Evolutionary conservation across 2,797 vertebrate species (phyloP).

Genomic region (Octomys mimax): DNA sequence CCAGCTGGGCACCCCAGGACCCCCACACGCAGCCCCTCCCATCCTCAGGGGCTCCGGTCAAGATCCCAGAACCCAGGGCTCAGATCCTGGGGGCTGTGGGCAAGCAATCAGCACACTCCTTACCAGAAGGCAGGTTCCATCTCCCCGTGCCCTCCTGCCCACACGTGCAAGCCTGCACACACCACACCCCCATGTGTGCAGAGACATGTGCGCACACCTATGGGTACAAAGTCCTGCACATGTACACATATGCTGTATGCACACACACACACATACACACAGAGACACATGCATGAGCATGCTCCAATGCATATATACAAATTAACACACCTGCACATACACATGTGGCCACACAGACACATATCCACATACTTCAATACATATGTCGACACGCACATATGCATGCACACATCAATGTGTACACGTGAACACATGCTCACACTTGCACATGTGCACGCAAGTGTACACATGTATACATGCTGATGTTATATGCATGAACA

Average conservation of each 20-base stretch:
- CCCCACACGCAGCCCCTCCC: too few species aligned
- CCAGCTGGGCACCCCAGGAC: not conserved
- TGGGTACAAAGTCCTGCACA: not conserved
- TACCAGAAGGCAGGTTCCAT: not conserved
- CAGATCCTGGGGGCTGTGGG: not conserved
- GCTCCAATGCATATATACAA: not conserved
- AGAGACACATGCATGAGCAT: too few species aligned
- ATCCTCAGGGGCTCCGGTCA: rapidly evolving
- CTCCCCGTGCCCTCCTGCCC: not conserved
- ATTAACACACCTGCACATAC: not conserved
- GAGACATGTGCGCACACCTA: not conserved
- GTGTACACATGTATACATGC: not conserved
- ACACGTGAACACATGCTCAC: not conserved
- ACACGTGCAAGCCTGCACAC: rapidly evolving
- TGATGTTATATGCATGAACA: not conserved
- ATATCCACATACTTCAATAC: not conserved
- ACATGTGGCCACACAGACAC: not conserved
- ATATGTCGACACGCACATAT: not conserved
- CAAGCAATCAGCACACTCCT: too few species aligned
- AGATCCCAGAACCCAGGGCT: not conserved
- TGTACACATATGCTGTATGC: not conserved
- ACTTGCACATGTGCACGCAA: not conserved
- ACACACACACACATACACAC: too few species aligned
- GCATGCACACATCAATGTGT: not conserved
- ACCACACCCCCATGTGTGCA: rapidly evolving